Conservation (phyloP, 2,113 vertebrate species). For the Acrocephalus kingi region DNA sequence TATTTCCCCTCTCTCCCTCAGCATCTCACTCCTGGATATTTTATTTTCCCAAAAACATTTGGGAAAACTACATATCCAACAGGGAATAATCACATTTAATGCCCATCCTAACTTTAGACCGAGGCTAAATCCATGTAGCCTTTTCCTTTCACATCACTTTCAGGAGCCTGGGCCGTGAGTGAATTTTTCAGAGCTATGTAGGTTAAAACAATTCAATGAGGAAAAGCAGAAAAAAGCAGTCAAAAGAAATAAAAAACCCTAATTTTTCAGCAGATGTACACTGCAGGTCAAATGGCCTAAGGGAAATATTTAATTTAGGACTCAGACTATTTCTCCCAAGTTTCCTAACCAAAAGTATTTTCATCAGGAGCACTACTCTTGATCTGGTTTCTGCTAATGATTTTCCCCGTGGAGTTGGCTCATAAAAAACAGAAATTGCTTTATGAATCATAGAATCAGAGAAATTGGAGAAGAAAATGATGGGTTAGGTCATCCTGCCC, state of each 20-base stretch:
- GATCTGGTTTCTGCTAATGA: constrained; percentile 53
- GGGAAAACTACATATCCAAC: background rate
- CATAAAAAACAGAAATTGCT: constrained; percentile 42
- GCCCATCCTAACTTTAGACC: background rate
- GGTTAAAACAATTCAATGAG: constrained; percentile 41
- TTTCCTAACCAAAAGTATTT: constrained; percentile 61
- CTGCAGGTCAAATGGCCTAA: constrained; percentile 11
- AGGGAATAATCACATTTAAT: background rate
- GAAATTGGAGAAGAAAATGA: constrained; percentile 57
- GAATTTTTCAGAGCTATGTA: constrained; percentile 5
- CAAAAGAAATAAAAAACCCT: constrained; percentile 3
- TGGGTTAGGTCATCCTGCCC: constrained; percentile 57
- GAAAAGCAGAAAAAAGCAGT: constrained; percentile 30
- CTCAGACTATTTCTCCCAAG: constrained; percentile 14
- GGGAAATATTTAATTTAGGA: constrained; percentile 33
- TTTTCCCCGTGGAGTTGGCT: constrained; percentile 50
- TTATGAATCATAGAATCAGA: constrained; percentile 57
- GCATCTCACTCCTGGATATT: background rate
- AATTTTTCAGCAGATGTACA: constrained; percentile 17
- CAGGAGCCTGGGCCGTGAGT: background rate
- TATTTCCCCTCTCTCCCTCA: background rate
- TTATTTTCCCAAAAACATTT: background rate
- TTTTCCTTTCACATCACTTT: background rate
- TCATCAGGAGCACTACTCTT: constrained; percentile 44
- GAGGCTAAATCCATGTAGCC: background rate